Evolutionary conservation across 2,797 vertebrate species (phyloP).

Genomic region (Zalophus californianus): DNA sequence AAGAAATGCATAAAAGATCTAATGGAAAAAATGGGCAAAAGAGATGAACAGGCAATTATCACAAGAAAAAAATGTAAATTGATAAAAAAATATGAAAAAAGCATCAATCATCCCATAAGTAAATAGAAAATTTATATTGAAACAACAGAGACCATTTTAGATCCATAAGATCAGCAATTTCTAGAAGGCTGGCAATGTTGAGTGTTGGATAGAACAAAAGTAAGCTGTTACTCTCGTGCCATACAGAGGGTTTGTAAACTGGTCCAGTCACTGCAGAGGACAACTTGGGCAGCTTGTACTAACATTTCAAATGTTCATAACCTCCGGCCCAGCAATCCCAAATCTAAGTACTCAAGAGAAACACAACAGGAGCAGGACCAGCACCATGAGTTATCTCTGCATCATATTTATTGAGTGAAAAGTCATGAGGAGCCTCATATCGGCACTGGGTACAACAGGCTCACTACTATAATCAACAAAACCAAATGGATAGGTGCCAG

Average conservation of each 20-base stretch:
- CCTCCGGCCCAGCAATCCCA: background rate
- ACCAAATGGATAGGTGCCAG: background rate
- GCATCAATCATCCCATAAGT: background rate
- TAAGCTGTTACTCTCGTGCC: background rate
- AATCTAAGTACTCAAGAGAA: background rate
- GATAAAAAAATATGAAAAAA: background rate
- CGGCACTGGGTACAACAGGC: too few relatives aligned
- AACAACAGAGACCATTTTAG: background rate
- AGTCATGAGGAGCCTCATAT: background rate
- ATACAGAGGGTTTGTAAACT: background rate
- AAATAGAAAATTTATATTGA: background rate
- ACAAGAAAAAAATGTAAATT: background rate
- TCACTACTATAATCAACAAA: background rate
- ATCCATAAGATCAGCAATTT: background rate
- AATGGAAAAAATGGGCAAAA: background rate
- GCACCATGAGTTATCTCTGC: background rate
- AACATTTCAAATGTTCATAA: background rate
- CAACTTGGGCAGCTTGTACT: too few relatives aligned
- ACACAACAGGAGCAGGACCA: background rate
- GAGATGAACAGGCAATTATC: background rate
- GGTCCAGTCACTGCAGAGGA: background rate
- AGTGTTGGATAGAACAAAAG: background rate
- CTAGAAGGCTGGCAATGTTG: background rate
- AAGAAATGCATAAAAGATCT: background rate
- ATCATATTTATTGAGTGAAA: background rate